Evolutionary conservation across 2,888 invertebrate genomes (phyloP).

Genomic region (Stegana nigrithorax): DNA sequence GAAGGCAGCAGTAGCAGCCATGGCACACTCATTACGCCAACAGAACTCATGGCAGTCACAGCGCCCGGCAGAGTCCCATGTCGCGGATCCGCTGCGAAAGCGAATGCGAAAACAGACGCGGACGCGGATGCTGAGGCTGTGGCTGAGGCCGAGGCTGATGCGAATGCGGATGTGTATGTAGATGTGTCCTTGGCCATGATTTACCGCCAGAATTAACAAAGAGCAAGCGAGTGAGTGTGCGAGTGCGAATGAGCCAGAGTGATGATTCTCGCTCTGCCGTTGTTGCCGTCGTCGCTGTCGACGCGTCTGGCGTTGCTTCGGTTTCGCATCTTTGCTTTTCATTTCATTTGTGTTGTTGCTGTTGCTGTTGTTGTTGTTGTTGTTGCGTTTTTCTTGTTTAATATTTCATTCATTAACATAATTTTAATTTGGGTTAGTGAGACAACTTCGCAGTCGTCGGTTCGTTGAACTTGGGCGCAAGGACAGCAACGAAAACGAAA

Average conservation of each 20-base stretch:
- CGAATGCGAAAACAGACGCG: too few species aligned
- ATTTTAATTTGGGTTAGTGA: constrained; percentile 67
- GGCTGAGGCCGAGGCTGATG: not conserved
- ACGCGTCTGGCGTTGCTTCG: constrained; percentile 9
- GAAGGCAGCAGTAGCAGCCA: not conserved
- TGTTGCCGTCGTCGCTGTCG: constrained; percentile 4
- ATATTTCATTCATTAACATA: constrained; percentile 61
- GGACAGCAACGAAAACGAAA: not conserved
- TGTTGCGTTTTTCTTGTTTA: not conserved
- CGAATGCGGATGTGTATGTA: constrained; percentile 39
- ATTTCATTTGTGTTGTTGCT: not conserved
- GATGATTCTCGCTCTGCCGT: constrained; percentile 19
- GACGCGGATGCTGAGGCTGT: not conserved
- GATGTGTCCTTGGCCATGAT: constrained; percentile 63
- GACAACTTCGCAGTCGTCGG: constrained; percentile 41
- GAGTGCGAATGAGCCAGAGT: not conserved
- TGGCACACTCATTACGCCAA: constrained; percentile 50
- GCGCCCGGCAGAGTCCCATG: constrained; percentile 27
- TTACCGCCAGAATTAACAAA: constrained; percentile 31
- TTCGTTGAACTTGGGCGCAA: constrained; percentile 46
- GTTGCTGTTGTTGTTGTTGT: not conserved
- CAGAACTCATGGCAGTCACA: constrained; percentile 47
- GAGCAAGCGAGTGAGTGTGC: constrained; percentile 1
- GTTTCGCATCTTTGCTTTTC: not conserved
- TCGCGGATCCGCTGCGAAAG: too few species aligned